Conservation (phyloP, 2,113 vertebrate genomes). For the Malurus alboscapulatus region DNA sequence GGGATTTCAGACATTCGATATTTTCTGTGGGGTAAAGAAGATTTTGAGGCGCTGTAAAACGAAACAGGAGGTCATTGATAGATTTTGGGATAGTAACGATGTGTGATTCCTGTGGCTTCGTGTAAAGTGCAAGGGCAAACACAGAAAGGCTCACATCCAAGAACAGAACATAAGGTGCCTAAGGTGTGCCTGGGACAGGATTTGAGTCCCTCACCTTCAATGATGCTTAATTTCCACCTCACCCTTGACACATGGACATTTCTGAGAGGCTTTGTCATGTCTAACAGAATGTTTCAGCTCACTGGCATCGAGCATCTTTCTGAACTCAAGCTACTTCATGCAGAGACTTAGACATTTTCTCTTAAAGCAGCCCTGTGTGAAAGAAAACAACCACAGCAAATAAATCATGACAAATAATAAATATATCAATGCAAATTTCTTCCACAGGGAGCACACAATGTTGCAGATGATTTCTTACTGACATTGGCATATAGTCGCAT, state of each 20-base stretch:
- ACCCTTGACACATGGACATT: background rate
- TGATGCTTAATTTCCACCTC: background rate
- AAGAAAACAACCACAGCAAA: background rate
- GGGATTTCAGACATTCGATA: background rate
- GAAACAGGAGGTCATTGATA: constrained; percentile 19
- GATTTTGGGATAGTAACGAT: background rate
- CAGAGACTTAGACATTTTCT: background rate
- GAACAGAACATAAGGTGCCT: background rate
- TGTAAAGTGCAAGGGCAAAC: background rate
- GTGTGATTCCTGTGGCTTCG: constrained; percentile 3
- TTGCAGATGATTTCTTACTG: background rate
- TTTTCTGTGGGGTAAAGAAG: background rate
- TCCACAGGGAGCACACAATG: background rate
- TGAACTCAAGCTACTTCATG: background rate
- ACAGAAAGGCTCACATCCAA: background rate
- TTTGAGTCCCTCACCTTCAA: background rate
- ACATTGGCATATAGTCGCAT: background rate
- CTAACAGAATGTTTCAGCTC: background rate
- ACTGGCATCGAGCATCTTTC: background rate
- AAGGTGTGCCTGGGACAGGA: background rate
- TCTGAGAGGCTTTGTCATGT: background rate
- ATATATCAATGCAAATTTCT: background rate
- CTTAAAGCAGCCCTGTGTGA: background rate
- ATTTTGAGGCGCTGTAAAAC: background rate
- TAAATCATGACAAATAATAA: background rate